phyloP scores from a whole-genome alignment of 2,113 vertebrate genomes.

The Microtus pennsylvanicus region DNA sequence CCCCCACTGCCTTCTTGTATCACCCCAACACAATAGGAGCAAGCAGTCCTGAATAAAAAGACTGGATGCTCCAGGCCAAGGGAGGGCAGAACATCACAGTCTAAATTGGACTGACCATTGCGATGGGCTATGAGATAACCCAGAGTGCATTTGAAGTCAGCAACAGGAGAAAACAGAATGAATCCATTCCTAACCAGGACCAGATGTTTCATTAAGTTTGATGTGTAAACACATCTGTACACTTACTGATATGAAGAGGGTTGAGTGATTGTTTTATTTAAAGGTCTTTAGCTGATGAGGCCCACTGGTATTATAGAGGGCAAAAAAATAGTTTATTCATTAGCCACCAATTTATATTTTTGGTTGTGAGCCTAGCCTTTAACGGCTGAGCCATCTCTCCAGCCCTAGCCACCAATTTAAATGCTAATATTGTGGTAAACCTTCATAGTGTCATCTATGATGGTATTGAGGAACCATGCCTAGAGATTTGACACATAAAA shows the following conservation, averaged over 20 bases:
- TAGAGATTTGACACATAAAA: neutral
- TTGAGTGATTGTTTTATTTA: neutral
- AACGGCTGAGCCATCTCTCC: no score
- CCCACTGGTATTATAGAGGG: neutral
- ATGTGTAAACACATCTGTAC: neutral
- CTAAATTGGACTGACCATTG: neutral
- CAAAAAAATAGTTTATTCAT: neutral
- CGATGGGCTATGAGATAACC: neutral
- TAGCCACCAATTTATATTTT: neutral
- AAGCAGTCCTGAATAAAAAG: neutral
- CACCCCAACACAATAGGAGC: neutral
- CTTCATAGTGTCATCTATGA: neutral
- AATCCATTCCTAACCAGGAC: neutral
- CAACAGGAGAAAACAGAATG: neutral
- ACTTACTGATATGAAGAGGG: neutral
- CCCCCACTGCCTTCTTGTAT: neutral
- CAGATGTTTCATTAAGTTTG: neutral
- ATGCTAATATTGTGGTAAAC: neutral
- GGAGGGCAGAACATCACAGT: neutral
- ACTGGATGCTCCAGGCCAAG: neutral
- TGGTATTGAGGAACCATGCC: neutral
- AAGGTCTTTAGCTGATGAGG: neutral
- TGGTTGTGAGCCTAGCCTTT: no score
- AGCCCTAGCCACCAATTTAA: neutral
- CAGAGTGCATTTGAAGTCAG: neutral